Percentiles rank a stretch among this genome's conserved stretches.
phyloP scores from a whole-genome alignment of 1,140 invertebrate genomes.

The Anastatus disparis region DNA sequence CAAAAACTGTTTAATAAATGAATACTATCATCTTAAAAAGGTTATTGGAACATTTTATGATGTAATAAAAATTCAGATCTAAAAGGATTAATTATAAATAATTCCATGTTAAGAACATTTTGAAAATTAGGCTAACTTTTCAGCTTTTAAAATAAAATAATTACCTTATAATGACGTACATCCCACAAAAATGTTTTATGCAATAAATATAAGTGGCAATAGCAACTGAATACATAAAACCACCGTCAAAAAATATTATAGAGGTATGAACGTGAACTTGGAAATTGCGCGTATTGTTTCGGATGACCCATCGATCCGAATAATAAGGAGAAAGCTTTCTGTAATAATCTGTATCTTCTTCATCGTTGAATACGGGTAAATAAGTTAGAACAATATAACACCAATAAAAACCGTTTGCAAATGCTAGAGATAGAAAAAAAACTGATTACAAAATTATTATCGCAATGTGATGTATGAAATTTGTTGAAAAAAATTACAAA shows the following conservation, averaged over 20 bases:
- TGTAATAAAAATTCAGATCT: too few relatives aligned
- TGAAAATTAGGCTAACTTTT: too few relatives aligned
- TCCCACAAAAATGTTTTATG: constrained; percentile 11
- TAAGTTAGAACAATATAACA: neutral
- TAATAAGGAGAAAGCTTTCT: neutral
- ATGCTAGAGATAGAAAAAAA: neutral
- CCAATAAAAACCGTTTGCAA: neutral
- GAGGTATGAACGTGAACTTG: neutral
- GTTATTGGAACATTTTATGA: too few relatives aligned
- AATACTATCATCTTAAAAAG: too few relatives aligned
- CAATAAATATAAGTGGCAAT: neutral
- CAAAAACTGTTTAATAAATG: too few relatives aligned
- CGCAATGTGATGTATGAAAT: neutral
- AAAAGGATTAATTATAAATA: too few relatives aligned
- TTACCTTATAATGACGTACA: constrained; percentile 14
- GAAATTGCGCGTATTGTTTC: neutral
- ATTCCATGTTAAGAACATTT: too few relatives aligned
- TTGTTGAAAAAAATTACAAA: neutral
- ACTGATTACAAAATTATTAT: neutral
- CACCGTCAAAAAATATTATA: neutral
- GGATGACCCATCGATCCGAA: neutral
- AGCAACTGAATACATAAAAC: neutral
- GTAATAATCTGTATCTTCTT: neutral
- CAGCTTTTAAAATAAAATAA: too few relatives aligned
- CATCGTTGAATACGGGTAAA: neutral